Conservation (phyloP, 2,888 invertebrate species). For the Minunthozetes semirufus region DNA sequence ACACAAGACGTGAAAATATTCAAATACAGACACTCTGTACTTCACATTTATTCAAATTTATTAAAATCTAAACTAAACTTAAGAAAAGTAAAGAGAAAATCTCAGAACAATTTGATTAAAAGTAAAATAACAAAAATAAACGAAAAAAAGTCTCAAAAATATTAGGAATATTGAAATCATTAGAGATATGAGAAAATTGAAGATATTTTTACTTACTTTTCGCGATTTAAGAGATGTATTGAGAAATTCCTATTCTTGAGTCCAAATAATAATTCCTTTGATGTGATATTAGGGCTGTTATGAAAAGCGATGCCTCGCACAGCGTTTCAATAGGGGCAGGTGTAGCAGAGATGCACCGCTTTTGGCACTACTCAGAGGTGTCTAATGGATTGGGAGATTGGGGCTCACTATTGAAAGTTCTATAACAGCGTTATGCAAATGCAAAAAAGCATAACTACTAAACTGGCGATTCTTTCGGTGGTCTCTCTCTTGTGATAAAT, state of each 20-base stretch:
- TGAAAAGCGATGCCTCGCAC: not conserved
- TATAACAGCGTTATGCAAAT: conserved; percentile 25
- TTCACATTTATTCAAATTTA: not conserved
- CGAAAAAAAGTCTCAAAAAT: not conserved
- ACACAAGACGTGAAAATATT: not conserved
- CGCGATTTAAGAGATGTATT: not conserved
- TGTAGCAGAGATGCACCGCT: conserved; percentile 24
- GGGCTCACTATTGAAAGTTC: conserved; percentile 15
- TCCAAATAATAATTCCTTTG: not conserved
- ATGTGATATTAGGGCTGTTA: not conserved
- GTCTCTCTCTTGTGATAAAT: not conserved
- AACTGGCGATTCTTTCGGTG: not conserved
- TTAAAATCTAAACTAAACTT: not conserved
- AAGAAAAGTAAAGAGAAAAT: not conserved
- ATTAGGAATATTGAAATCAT: too few relatives aligned
- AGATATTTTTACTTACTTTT: not conserved
- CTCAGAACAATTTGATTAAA: not conserved
- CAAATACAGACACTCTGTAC: not conserved
- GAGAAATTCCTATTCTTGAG: conserved; percentile 1
- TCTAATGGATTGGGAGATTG: conserved; percentile 22
- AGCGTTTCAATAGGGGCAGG: conserved; percentile 29
- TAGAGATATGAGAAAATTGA: not conserved
- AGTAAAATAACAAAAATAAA: not conserved
- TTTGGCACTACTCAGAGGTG: conserved; percentile 10
- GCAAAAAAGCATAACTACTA: conserved; percentile 3